Percentiles rank a stretch among this genome's conserved stretches.
phyloP scores from a whole-genome alignment of 2,113 vertebrate species.

The Carollia perspicillata region DNA sequence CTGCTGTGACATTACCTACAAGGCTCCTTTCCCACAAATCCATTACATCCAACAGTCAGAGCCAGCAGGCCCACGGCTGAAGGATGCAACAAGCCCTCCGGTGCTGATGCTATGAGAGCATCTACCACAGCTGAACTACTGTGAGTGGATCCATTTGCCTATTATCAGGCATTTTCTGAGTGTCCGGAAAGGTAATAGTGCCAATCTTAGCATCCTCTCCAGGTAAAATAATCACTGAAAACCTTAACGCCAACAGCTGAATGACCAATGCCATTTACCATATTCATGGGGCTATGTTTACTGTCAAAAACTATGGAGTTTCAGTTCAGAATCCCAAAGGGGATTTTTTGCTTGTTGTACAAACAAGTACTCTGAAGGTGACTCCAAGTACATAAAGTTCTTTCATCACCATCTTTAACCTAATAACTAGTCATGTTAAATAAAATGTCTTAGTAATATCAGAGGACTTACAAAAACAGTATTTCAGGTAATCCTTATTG shows the following conservation, averaged over 20 bases:
- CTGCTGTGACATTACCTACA: conserved; percentile 56
- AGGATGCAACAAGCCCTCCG: not conserved
- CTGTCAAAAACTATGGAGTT: not conserved
- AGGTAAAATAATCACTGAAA: not conserved
- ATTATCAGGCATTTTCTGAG: not conserved
- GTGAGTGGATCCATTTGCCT: not conserved
- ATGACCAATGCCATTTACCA: not conserved
- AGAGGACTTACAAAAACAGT: conserved; percentile 82
- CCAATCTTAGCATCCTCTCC: not conserved
- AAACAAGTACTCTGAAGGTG: not conserved
- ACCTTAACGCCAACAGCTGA: not conserved
- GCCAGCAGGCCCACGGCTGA: not conserved
- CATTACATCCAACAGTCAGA: conserved; percentile 50
- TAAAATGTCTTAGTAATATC: conserved; percentile 85
- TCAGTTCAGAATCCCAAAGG: not conserved
- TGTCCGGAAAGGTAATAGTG: not conserved
- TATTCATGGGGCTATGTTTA: not conserved
- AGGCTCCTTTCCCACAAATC: conserved; percentile 51
- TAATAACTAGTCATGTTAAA: conserved; percentile 51
- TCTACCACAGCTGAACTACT: not conserved
- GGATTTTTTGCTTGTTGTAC: not conserved
- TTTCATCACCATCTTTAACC: not conserved
- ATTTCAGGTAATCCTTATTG: conserved; percentile 79
- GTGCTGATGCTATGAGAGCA: not conserved
- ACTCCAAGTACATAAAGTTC: not conserved